These are phyloP conservation scores for Chiridota heheva DNA, from an alignment of 35 echinoderm and acorn worm genomes.

Conservation along the genomic window DNA sequence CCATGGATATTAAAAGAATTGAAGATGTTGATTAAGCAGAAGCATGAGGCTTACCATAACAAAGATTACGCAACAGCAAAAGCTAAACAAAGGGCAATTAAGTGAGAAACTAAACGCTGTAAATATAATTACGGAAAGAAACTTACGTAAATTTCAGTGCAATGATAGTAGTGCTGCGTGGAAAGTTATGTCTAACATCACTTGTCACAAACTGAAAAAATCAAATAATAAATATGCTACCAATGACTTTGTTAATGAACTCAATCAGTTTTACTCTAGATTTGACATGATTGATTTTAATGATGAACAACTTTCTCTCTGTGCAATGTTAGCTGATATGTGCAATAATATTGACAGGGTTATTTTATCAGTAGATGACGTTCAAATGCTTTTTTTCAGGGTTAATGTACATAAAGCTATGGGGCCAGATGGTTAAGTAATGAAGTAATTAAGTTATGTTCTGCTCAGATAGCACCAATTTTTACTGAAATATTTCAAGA, in stretches of 20 bases:
- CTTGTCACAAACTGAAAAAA: constrained; percentile 6
- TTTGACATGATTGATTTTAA: background rate
- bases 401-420: too few relatives aligned
- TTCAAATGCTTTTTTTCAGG: too few relatives aligned
- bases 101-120: constrained; percentile 24
- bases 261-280: background rate
- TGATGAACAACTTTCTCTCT: background rate
- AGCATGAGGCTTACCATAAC: too few relatives aligned
- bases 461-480: too few relatives aligned
- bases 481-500: too few relatives aligned
- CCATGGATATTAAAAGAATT: too few relatives aligned
- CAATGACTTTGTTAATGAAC: background rate
- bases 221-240: background rate
- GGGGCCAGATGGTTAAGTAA: too few relatives aligned
- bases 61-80: too few relatives aligned
- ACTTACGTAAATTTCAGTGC: constrained; percentile 8
- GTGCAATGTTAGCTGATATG: constrained; percentile 6
- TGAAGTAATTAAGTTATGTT: too few relatives aligned
- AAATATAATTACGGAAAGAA: constrained; percentile 30
- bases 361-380: constrained; percentile 1
- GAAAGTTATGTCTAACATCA: constrained; percentile 24
- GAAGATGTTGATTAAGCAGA: too few relatives aligned
- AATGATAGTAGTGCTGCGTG: constrained; percentile 10
- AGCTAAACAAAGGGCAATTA: too few relatives aligned
- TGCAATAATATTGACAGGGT: constrained; percentile 8